These are phyloP conservation scores for Apis dorsata DNA, from an alignment of 1,140 invertebrate genomes.

Conservation along the genomic window DNA sequence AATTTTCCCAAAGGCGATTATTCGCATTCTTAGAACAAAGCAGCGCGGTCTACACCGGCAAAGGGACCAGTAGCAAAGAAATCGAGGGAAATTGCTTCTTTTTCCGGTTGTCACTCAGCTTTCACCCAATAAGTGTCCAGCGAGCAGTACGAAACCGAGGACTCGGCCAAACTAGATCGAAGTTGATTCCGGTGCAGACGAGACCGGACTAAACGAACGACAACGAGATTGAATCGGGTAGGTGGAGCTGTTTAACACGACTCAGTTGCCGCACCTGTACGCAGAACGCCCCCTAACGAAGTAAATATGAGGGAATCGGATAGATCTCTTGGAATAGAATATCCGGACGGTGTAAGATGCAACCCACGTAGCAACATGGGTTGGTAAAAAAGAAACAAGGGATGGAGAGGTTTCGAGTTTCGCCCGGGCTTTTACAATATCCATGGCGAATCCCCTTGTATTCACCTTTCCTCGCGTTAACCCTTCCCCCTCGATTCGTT, in stretches of 20 bases:
- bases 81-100: neutral
- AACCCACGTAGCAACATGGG: conserved; percentile 56
- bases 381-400: conserved; percentile 56
- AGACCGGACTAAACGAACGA: conserved; percentile 10
- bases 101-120: conserved; percentile 3
- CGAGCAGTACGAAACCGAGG: conserved; percentile 2
- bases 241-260: conserved; percentile 8
- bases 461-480: conserved; percentile 47
- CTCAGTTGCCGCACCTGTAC: conserved; percentile 45
- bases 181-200: neutral
- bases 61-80: neutral
- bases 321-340: conserved; percentile 46
- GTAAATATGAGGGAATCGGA: conserved; percentile 62
- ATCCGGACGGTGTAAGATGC: conserved; percentile 48
- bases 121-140: conserved; percentile 17
- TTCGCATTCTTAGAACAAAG: neutral
- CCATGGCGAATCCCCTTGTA: conserved; percentile 63
- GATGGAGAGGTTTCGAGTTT: conserved; percentile 60
- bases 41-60: neutral
- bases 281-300: conserved; percentile 62
- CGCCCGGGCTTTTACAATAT: conserved; percentile 62
- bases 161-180: conserved; percentile 12
- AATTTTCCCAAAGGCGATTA: too few relatives aligned
- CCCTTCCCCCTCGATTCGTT: conserved; percentile 1
- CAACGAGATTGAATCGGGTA: conserved; percentile 54